Conservation (phyloP, 2,888 invertebrate species). For the Pseudoips prasinana region DNA sequence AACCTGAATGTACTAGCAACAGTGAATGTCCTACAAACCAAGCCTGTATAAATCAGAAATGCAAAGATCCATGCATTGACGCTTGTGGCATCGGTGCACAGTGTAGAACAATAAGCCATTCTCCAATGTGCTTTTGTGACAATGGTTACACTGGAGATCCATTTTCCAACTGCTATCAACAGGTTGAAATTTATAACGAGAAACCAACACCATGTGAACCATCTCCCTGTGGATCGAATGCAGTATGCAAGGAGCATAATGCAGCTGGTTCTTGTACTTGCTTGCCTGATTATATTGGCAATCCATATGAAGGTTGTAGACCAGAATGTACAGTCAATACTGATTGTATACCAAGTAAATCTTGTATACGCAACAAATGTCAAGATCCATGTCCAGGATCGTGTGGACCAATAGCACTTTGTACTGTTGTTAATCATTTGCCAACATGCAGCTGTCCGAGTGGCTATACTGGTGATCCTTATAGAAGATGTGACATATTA, state of each 20-base stretch:
- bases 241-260: slow-evolving; percentile 83
- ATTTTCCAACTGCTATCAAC: slow-evolving; percentile 81
- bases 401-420: slow-evolving; percentile 87
- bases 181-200: slow-evolving; percentile 64
- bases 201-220: slow-evolving; percentile 81
- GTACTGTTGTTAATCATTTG: slow-evolving; percentile 87
- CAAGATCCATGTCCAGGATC: slow-evolving; percentile 90
- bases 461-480: slow-evolving; percentile 89
- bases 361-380: slow-evolving; percentile 88
- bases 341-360: slow-evolving; percentile 86
- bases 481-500: slow-evolving; percentile 79
- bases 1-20: slow-evolving; percentile 87
- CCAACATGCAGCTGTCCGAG: slow-evolving; percentile 85
- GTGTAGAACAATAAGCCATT: slow-evolving; percentile 88
- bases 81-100: slow-evolving; percentile 88
- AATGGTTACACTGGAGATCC: slow-evolving; percentile 86
- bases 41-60: slow-evolving; percentile 86
- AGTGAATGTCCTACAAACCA: slow-evolving; percentile 85
- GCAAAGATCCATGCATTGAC: slow-evolving; percentile 84
- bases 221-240: slow-evolving; percentile 85
- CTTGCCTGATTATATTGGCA: slow-evolving; percentile 86
- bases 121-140: slow-evolving; percentile 88
- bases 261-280: slow-evolving; percentile 86
- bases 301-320: slow-evolving; percentile 90
- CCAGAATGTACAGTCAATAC: slow-evolving; percentile 88